A percentile compares a stretch with the other conserved stretches of the same genome.
Evolutionary conservation across 1,140 invertebrate genomes (phyloP).

Genomic region (Phortica variegata): DNA sequence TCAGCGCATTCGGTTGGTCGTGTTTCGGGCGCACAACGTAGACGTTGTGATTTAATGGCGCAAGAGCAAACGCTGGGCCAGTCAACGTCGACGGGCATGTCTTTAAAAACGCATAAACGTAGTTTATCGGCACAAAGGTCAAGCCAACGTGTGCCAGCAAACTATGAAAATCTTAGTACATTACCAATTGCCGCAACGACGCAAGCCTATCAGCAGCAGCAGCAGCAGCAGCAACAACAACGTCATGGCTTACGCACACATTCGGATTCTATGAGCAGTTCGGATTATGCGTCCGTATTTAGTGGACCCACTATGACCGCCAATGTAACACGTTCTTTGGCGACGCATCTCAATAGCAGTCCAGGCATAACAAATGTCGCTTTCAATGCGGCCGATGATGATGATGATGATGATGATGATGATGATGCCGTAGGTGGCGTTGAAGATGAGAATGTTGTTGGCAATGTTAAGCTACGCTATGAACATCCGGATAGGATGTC

Average conservation of each 20-base stretch:
- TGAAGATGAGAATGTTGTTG: not conserved
- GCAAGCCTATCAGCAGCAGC: slow-evolving; percentile 15
- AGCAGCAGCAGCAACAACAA: not conserved
- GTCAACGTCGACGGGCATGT: slow-evolving; percentile 7
- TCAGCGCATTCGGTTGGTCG: slow-evolving; percentile 44
- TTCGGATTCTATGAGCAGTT: slow-evolving; percentile 51
- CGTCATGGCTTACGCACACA: slow-evolving; percentile 11
- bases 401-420: no score
- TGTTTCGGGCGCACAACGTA: slow-evolving; percentile 24
- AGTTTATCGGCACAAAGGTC: slow-evolving; percentile 29
- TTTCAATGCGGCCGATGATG: not conserved
- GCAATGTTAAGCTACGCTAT: slow-evolving; percentile 44
- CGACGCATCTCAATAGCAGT: not conserved
- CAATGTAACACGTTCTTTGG: no score
- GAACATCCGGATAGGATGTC: slow-evolving; percentile 55
- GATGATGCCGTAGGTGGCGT: not conserved
- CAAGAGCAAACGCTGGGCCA: not conserved
- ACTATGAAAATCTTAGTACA: slow-evolving; percentile 47
- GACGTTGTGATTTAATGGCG: not conserved
- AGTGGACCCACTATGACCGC: slow-evolving; percentile 36
- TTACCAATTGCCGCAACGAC: no score
- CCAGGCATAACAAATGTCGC: not conserved
- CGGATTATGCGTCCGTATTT: slow-evolving; percentile 56
- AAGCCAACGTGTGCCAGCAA: slow-evolving; percentile 9
- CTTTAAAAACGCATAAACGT: slow-evolving; percentile 24